phyloP scores from a whole-genome alignment of 30 jellyfish, hydroid and myxozoan genomes.

The Morbakka virulenta region DNA sequence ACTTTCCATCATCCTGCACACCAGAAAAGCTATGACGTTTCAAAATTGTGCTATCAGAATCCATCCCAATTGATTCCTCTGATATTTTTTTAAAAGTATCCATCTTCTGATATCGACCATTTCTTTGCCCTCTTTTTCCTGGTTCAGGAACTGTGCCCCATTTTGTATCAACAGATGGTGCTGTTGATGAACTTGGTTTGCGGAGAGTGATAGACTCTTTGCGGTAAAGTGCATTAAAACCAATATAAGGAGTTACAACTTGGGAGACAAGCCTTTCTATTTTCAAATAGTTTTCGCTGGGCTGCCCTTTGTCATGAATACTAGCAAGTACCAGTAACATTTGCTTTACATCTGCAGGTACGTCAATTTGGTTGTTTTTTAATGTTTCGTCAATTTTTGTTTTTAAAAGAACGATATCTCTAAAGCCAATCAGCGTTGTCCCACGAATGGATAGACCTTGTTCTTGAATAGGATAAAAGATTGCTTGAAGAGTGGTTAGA shows the following conservation, averaged over 20 bases:
- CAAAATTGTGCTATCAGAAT: too few species aligned
- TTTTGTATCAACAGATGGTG: too few species aligned
- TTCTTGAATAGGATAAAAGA: conserved; percentile 86
- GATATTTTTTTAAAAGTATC: too few species aligned
- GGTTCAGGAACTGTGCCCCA: too few species aligned
- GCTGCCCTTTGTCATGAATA: conserved; percentile 78
- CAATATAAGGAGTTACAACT: conserved; percentile 78
- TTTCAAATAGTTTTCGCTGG: conserved; percentile 79
- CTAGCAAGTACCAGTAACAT: conserved; percentile 85
- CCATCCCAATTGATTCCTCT: too few species aligned
- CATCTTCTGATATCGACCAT: too few species aligned
- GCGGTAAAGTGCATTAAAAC: conserved; percentile 70
- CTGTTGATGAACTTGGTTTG: conserved; percentile 55
- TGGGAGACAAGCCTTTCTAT: conserved; percentile 76
- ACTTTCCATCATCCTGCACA: not conserved
- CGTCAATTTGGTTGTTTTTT: conserved; percentile 48
- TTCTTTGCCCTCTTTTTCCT: too few species aligned
- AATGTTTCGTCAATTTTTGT: conserved; percentile 76
- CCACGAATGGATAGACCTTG: conserved; percentile 74
- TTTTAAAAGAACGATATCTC: conserved; percentile 82
- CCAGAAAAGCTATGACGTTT: too few species aligned
- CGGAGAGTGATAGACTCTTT: conserved; percentile 53
- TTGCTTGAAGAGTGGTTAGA: conserved; percentile 78
- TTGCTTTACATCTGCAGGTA: conserved; percentile 68
- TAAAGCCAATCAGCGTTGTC: conserved; percentile 77